phyloP scores from a whole-genome alignment of 2,113 vertebrate species.

The Hemiprocne comata region DNA sequence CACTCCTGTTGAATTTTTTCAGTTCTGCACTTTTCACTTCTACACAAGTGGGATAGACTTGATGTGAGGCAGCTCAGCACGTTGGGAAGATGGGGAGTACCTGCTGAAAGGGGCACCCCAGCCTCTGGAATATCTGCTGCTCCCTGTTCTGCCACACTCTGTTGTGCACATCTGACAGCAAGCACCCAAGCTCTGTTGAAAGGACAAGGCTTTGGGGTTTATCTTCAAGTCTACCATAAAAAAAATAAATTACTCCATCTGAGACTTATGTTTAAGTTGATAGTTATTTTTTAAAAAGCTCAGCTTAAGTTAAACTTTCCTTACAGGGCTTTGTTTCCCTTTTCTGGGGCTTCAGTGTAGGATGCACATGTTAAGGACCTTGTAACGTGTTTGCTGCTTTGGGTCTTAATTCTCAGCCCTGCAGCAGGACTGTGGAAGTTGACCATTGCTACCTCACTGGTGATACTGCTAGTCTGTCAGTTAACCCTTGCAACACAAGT shows the following conservation, averaged over 20 bases:
- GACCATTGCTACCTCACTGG: rapidly evolving
- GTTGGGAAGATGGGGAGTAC: not conserved
- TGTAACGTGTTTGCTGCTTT: rapidly evolving
- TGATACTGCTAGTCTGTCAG: rapidly evolving
- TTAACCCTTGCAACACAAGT: not conserved
- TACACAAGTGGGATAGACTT: not conserved
- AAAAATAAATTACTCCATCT: not conserved
- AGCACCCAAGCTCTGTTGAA: not conserved
- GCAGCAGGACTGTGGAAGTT: rapidly evolving
- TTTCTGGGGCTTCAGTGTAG: not conserved
- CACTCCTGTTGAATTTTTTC: not conserved
- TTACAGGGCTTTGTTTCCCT: not conserved
- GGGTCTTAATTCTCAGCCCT: not conserved
- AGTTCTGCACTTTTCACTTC: not conserved
- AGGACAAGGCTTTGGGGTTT: not conserved
- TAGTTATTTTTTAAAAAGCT: not conserved
- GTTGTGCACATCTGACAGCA: not conserved
- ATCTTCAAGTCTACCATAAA: not conserved
- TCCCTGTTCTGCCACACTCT: not conserved
- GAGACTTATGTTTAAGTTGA: not conserved
- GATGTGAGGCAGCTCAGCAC: not conserved
- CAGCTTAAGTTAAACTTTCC: not conserved
- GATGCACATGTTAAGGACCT: not conserved
- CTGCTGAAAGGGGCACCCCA: not conserved
- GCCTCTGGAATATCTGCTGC: not conserved